A percentile compares a stretch with the other conserved stretches of the same genome.
phyloP scores from a whole-genome alignment of 37 sponge, comb jelly and placozoan species.

The Ianthella basta region DNA sequence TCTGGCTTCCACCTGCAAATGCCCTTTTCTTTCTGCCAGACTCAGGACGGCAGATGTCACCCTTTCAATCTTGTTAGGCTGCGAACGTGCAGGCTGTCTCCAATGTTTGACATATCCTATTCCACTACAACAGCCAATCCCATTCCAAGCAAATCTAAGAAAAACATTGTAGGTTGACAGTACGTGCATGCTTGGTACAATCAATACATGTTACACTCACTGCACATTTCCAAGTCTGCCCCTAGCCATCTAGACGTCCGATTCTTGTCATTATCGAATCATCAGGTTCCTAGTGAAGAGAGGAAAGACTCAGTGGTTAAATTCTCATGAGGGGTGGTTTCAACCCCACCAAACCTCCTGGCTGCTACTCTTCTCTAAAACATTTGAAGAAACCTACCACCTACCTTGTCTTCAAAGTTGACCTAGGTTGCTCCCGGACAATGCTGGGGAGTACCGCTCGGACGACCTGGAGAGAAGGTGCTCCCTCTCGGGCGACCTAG shows the following conservation, averaged over 20 bases:
- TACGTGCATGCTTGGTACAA: conserved; percentile 4
- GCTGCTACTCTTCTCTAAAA: neutral
- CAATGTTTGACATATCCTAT: neutral
- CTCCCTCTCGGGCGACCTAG: too few species aligned
- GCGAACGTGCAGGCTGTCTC: too few species aligned
- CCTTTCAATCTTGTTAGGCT: too few species aligned
- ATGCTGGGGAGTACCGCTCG: neutral
- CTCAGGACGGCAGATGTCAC: too few species aligned
- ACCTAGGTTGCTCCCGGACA: neutral
- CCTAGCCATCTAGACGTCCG: neutral
- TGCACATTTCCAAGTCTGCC: neutral
- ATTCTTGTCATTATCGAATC: neutral
- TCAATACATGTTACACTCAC: conserved; percentile 2
- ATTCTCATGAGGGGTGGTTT: too few species aligned
- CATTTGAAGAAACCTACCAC: neutral
- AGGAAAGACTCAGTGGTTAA: neutral
- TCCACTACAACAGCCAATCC: neutral
- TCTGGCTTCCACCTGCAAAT: too few species aligned
- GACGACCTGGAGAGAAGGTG: too few species aligned
- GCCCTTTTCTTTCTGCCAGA: too few species aligned
- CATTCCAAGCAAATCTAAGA: neutral
- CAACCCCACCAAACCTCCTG: too few species aligned
- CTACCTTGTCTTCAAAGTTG: neutral
- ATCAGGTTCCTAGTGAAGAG: neutral
- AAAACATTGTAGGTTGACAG: neutral